Base-by-base conservation (phyloP, 2,113 vertebrate genomes). In the Xiphorhynchus elegans region DNA sequence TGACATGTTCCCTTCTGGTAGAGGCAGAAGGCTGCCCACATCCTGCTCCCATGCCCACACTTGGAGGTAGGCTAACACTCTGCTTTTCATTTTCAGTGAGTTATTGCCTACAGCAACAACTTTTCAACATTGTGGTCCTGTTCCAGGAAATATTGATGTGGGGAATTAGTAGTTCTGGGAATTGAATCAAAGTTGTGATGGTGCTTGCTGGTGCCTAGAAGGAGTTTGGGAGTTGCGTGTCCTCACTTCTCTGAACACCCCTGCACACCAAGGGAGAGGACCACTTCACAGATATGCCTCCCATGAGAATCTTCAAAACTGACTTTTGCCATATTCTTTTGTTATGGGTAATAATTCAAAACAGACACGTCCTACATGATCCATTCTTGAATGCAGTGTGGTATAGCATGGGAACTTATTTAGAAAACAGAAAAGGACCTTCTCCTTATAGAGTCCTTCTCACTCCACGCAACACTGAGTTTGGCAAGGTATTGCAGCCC, bases 101-200 rank as follows among this genome's bases (percentile, higher is more conserved):
- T 97, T 96, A 97, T 77, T 95, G 73, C 89, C 69, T 89, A 81
- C 55, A 93, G 75, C 90, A 82, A 90, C 96, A 97, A 93, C 84
- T 80, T 95, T 96, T 90, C 89, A 87, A 49, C n/a, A 29, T 31
- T 94, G 85, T 26, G 46, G 82, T 95, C 68, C 84, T 94, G 74
- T 98, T 98, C 97, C 98, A 97, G 98, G 98, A 98, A 98, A 93
- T 88, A 96, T 17, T 72, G 95, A 94, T 93, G 84, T 82, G 50
- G 72, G 80, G 91, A 82, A 90, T 90, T 90, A 97, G 93, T 85
- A 94, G 87, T 98, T 98, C 98, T 98, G 97, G 97, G 96, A 98
- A 98, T 10, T 90, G 91, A 97, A 91, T 96, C 85, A 95, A 87
- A 95, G 84, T 79, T 93, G 33, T 93, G 93, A 91, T 77, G 78